Evolutionary conservation across 37 sponge, comb jelly and placozoan genomes (phyloP).

Genomic region (Cliona cf. orientalis): DNA sequence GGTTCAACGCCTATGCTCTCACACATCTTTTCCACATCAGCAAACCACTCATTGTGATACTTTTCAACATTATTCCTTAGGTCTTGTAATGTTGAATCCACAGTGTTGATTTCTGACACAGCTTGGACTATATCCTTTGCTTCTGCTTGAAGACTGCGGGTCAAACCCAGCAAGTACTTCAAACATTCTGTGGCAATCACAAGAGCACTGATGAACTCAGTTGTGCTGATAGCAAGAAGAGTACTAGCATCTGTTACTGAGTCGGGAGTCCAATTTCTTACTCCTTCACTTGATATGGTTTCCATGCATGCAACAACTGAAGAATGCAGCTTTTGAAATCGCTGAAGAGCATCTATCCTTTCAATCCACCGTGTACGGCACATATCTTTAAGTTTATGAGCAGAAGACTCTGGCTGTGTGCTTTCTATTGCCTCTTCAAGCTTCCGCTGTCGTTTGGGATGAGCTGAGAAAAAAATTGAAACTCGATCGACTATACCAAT

Average conservation of each 20-base stretch:
- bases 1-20: slow-evolving; percentile 14
- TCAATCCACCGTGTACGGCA: slow-evolving; percentile 67
- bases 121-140: slow-evolving; percentile 53
- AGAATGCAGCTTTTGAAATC: slow-evolving; percentile 37
- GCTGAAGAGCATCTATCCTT: slow-evolving; percentile 45
- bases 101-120: slow-evolving; percentile 25
- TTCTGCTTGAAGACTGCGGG: slow-evolving; percentile 44
- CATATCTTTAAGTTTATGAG: slow-evolving; percentile 51
- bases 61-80: slow-evolving; percentile 33
- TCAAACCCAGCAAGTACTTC: slow-evolving; percentile 34
- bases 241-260: slow-evolving; percentile 39
- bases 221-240: slow-evolving; percentile 33
- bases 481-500: slow-evolving; percentile 19
- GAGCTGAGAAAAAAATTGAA: slow-evolving; percentile 15
- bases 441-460: slow-evolving; percentile 28
- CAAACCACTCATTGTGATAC: slow-evolving; percentile 50
- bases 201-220: slow-evolving; percentile 41
- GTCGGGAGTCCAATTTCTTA: slow-evolving; percentile 8
- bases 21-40: slow-evolving; percentile 27
- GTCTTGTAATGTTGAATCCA: slow-evolving; percentile 22
- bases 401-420: slow-evolving; percentile 37
- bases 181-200: slow-evolving; percentile 40
- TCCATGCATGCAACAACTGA: slow-evolving; percentile 55
- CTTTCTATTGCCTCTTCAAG: slow-evolving; percentile 46
- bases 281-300: slow-evolving; percentile 39